Evolutionary conservation across 2,888 invertebrate genomes (phyloP).

Genomic region (Athetis lepigone): DNA sequence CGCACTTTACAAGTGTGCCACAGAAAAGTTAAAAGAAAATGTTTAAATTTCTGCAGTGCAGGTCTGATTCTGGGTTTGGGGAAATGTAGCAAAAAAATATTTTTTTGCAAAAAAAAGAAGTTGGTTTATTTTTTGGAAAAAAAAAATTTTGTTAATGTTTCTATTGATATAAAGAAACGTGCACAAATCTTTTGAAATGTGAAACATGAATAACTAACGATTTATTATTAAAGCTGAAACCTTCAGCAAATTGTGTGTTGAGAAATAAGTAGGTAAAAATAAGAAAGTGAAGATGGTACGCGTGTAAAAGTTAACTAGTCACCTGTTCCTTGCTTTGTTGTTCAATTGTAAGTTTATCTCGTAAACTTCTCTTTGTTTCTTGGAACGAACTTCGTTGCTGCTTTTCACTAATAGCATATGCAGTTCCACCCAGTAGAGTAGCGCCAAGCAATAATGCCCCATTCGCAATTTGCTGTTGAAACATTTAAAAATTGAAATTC

Average conservation of each 20-base stretch:
- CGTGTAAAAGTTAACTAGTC: slow-evolving; percentile 23
- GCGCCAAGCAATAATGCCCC: slow-evolving; percentile 93
- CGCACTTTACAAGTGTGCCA: too few relatives aligned
- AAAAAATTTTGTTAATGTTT: too few relatives aligned
- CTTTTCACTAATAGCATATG: slow-evolving; percentile 93
- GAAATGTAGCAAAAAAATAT: too few relatives aligned
- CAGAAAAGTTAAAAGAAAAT: too few relatives aligned
- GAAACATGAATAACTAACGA: too few relatives aligned
- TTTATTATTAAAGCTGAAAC: too few relatives aligned
- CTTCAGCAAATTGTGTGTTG: too few relatives aligned
- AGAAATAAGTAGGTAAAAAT: not conserved
- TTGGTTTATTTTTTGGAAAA: too few relatives aligned
- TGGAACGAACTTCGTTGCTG: slow-evolving; percentile 97
- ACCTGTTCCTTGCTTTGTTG: slow-evolving; percentile 98
- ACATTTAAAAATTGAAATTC: slow-evolving; percentile 24
- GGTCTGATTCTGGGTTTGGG: too few relatives aligned
- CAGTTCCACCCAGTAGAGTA: slow-evolving; percentile 92
- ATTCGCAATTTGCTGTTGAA: slow-evolving; percentile 93
- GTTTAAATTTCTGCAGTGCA: too few relatives aligned
- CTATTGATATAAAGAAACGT: not conserved
- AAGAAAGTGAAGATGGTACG: not conserved
- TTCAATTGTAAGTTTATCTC: slow-evolving; percentile 97
- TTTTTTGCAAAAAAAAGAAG: too few relatives aligned
- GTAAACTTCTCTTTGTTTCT: slow-evolving; percentile 97
- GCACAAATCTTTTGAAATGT: too few relatives aligned